A percentile compares a stretch with the other conserved stretches of the same genome.
phyloP scores from a whole-genome alignment of 2,797 vertebrate species.

The Melanotaenia parkinsoni region DNA sequence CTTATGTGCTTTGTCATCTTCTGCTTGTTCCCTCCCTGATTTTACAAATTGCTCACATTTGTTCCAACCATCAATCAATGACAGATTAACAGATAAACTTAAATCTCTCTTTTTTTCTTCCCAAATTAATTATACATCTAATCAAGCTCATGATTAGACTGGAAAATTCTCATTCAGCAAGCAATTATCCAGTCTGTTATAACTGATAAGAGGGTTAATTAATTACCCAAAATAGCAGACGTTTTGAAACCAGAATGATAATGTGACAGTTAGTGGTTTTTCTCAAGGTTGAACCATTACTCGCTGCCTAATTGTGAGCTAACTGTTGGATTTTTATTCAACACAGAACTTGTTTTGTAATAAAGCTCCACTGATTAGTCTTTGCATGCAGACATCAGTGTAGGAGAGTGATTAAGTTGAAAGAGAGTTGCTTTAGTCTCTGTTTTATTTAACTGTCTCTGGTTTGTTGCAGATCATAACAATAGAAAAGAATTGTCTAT shows the following conservation, averaged over 20 bases:
- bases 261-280: slow-evolving; percentile 40
- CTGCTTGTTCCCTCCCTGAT: slow-evolving; percentile 24
- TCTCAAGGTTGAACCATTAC: slow-evolving; percentile 59
- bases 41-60: slow-evolving; percentile 44
- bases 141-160: slow-evolving; percentile 67
- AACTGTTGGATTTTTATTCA: slow-evolving; percentile 17
- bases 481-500: neutral
- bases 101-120: slow-evolving; percentile 55
- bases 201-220: slow-evolving; percentile 71
- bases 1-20: slow-evolving; percentile 1
- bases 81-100: slow-evolving; percentile 63
- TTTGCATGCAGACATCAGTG: slow-evolving; percentile 1
- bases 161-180: slow-evolving; percentile 60
- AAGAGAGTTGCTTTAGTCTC: neutral
- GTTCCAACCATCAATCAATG: slow-evolving; percentile 56
- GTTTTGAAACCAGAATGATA: slow-evolving; percentile 44
- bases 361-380: slow-evolving; percentile 21
- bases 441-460: slow-evolving; percentile 5
- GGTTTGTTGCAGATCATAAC: neutral
- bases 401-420: neutral
- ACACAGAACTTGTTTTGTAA: slow-evolving; percentile 8
- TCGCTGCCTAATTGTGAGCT: slow-evolving; percentile 46
- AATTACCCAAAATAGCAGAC: slow-evolving; percentile 61
- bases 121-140: slow-evolving; percentile 69
- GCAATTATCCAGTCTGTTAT: slow-evolving; percentile 74